Percentiles rank a stretch among this genome's conserved stretches.
phyloP scores from a whole-genome alignment of 1,140 invertebrate species.

The Drosophila simulans region DNA sequence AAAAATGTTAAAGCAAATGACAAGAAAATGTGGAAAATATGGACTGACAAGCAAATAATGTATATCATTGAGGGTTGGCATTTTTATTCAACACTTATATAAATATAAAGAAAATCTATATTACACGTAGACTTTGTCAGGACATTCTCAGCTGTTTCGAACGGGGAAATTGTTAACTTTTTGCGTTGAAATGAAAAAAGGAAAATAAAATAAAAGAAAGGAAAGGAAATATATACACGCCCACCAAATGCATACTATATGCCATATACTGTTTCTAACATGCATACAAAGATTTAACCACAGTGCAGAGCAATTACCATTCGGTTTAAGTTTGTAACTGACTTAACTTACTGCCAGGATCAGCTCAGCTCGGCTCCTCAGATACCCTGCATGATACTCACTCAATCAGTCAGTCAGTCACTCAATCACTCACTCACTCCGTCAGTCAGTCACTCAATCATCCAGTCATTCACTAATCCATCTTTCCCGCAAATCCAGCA shows the following conservation, averaged over 20 bases:
- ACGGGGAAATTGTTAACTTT: conserved; percentile 79
- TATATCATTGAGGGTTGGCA: conserved; percentile 72
- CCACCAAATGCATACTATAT: conserved; percentile 82
- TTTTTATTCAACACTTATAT: conserved; percentile 45
- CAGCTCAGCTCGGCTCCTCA: conserved; percentile 43
- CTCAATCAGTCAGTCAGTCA: conserved; percentile 6
- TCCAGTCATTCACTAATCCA: conserved; percentile 9
- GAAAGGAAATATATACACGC: conserved; percentile 58
- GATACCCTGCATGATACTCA: conserved; percentile 57
- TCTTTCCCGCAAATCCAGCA: conserved; percentile 33
- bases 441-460: conserved; percentile 6
- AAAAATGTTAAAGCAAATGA: conserved; percentile 58
- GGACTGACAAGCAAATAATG: conserved; percentile 75
- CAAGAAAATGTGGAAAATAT: conserved; percentile 47
- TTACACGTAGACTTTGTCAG: conserved; percentile 47
- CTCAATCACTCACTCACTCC: background rate
- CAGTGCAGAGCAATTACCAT: conserved; percentile 24
- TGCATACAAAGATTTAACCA: conserved; percentile 57
- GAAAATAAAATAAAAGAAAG: conserved; percentile 11
- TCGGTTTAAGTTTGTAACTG: conserved; percentile 38
- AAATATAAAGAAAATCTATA: conserved; percentile 31
- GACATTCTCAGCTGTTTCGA: conserved; percentile 70
- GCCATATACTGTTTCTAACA: conserved; percentile 77
- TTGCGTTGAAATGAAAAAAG: conserved; percentile 64
- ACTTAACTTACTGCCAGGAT: conserved; percentile 57